Evolutionary conservation across 1,140 invertebrate genomes (phyloP).

Genomic region (Phthorimaea operculella): DNA sequence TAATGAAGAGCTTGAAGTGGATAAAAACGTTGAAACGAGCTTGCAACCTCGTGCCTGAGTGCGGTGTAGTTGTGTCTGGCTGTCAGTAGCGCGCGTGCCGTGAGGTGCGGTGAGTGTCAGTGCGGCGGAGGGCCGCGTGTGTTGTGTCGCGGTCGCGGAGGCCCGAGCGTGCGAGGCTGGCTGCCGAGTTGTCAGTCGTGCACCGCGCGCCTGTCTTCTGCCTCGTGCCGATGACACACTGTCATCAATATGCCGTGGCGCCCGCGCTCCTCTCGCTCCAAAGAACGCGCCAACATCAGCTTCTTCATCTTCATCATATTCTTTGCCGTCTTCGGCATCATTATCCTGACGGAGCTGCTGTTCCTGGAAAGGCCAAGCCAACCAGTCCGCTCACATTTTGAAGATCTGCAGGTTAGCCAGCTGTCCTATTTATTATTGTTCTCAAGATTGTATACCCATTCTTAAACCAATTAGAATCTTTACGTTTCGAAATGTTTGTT

Average conservation of each 20-base stretch:
- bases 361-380: slow-evolving; percentile 72
- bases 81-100: neutral
- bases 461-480: too few relatives aligned
- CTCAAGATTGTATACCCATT: too few relatives aligned
- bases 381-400: slow-evolving; percentile 55
- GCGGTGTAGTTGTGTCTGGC: neutral
- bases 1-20: neutral
- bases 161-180: neutral
- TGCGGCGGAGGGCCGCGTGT: slow-evolving; percentile 31
- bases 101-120: slow-evolving; percentile 28
- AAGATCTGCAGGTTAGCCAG: slow-evolving; percentile 69
- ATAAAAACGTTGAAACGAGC: slow-evolving; percentile 5
- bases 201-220: slow-evolving; percentile 25
- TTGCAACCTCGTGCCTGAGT: slow-evolving; percentile 23
- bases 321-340: slow-evolving; percentile 87
- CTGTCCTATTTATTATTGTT: neutral
- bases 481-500: too few relatives aligned
- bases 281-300: slow-evolving; percentile 84
- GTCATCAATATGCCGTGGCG: slow-evolving; percentile 51
- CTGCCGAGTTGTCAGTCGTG: slow-evolving; percentile 20
- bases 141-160: slow-evolving; percentile 13
- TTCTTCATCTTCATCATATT: slow-evolving; percentile 91
- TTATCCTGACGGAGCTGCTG: slow-evolving; percentile 85
- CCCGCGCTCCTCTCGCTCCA: slow-evolving; percentile 63
- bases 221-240: slow-evolving; percentile 33